phyloP scores from a whole-genome alignment of 2,113 vertebrate species.

The Mirza zaza region DNA sequence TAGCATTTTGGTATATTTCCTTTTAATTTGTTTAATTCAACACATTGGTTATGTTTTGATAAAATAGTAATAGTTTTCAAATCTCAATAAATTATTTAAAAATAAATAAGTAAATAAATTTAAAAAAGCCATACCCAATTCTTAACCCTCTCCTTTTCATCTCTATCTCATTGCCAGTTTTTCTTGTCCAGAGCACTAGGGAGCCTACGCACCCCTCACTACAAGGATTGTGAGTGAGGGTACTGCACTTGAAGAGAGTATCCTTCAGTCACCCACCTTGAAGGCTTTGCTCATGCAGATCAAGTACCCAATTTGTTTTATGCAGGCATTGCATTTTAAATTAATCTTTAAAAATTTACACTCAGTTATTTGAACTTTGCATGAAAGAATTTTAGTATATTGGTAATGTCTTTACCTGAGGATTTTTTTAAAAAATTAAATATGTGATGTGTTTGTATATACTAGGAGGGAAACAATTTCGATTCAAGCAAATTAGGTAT shows the following conservation, averaged over 20 bases:
- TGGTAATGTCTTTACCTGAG: neutral
- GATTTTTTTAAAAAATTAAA: neutral
- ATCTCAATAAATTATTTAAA: neutral
- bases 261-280: rapidly evolving
- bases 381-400: neutral
- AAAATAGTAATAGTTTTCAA: neutral
- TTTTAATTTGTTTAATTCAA: neutral
- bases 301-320: neutral
- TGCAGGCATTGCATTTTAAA: neutral
- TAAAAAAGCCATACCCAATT: neutral
- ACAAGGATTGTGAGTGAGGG: rapidly evolving
- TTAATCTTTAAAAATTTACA: neutral
- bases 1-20: neutral
- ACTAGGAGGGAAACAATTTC: neutral
- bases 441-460: neutral
- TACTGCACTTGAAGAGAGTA: rapidly evolving
- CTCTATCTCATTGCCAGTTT: neutral
- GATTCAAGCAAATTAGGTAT: neutral
- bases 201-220: rapidly evolving
- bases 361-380: neutral
- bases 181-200: neutral
- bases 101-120: too few species aligned
- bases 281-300: neutral
- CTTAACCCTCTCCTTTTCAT: neutral
- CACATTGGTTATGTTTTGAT: neutral